Evolutionary conservation across 2,888 invertebrate genomes (phyloP).

Genomic region (Emesis castigata): DNA sequence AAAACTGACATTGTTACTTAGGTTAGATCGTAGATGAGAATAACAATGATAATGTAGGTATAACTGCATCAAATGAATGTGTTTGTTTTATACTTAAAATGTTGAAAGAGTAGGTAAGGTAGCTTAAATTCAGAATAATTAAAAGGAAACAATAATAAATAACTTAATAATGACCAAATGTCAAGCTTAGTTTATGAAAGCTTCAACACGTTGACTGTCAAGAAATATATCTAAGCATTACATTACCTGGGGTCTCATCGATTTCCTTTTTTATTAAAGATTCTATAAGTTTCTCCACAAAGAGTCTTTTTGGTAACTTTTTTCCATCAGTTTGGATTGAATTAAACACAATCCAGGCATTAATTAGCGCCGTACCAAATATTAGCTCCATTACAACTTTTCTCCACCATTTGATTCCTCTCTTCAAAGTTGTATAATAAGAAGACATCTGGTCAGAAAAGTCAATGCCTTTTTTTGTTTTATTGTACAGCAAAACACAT

Average conservation of each 20-base stretch:
- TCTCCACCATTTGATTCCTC: slow-evolving; percentile 66
- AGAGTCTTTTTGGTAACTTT: slow-evolving; percentile 54
- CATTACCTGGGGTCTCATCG: neutral
- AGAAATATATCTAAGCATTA: slow-evolving; percentile 39
- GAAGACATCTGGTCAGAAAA: slow-evolving; percentile 67
- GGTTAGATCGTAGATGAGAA: neutral
- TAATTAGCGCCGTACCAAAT: slow-evolving; percentile 66
- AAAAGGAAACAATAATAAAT: slow-evolving; percentile 51
- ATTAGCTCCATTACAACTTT: slow-evolving; percentile 65
- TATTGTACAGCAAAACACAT: slow-evolving; percentile 65
- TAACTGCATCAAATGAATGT: slow-evolving; percentile 46
- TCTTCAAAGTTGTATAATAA: slow-evolving; percentile 65
- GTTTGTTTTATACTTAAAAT: slow-evolving; percentile 40
- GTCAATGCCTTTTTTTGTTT: slow-evolving; percentile 67
- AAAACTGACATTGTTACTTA: neutral
- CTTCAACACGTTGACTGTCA: slow-evolving; percentile 27
- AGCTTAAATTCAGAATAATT: slow-evolving; percentile 44
- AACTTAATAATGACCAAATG: slow-evolving; percentile 51
- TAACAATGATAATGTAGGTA: slow-evolving; percentile 47
- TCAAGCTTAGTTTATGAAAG: slow-evolving; percentile 41
- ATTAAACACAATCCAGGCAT: slow-evolving; percentile 66
- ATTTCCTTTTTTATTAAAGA: slow-evolving; percentile 28
- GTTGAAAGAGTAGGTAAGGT: slow-evolving; percentile 46
- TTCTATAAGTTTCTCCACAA: slow-evolving; percentile 58
- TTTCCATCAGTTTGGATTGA: slow-evolving; percentile 58